Evolutionary conservation across 1,140 invertebrate species (phyloP).

Genomic region (Antheraea pernyi): DNA sequence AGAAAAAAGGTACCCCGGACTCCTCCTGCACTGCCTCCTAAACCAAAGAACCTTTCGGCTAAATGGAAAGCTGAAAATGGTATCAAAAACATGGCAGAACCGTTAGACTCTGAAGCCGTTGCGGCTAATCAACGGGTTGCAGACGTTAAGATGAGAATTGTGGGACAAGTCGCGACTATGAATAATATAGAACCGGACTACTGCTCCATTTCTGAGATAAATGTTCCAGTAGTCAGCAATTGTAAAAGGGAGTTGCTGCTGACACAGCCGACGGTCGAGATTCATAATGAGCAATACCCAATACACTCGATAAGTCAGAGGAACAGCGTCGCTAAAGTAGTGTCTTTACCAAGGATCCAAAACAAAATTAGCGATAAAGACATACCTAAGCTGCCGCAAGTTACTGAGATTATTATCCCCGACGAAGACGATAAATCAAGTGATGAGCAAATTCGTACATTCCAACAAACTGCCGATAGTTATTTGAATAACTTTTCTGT

Average conservation of each 20-base stretch:
- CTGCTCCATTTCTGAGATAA: constrained; percentile 83
- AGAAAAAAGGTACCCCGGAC: constrained; percentile 81
- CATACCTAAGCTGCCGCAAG: constrained; percentile 81
- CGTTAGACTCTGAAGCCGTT: constrained; percentile 82
- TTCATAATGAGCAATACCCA: constrained; percentile 74
- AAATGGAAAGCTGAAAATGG: constrained; percentile 80
- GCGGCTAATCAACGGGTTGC: constrained; percentile 81
- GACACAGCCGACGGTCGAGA: constrained; percentile 76
- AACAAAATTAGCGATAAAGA: constrained; percentile 79
- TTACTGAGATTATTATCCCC: constrained; percentile 82
- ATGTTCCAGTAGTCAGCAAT: constrained; percentile 80
- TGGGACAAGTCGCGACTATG: constrained; percentile 70
- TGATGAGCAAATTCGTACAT: constrained; percentile 51
- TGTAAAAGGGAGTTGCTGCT: constrained; percentile 75
- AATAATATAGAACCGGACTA: constrained; percentile 81
- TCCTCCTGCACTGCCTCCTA: constrained; percentile 85
- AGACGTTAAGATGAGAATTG: constrained; percentile 79
- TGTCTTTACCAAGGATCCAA: constrained; percentile 67
- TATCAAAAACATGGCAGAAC: constrained; percentile 62
- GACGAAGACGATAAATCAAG: constrained; percentile 78
- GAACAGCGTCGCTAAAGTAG: constrained; percentile 71
- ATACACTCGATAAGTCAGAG: constrained; percentile 58
- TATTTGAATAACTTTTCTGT: constrained; percentile 66
- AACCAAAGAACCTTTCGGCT: constrained; percentile 83
- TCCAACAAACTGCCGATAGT: constrained; percentile 52